Evolutionary conservation across 2,113 vertebrate species (phyloP).

Genomic region (Bothrops jararaca): DNA sequence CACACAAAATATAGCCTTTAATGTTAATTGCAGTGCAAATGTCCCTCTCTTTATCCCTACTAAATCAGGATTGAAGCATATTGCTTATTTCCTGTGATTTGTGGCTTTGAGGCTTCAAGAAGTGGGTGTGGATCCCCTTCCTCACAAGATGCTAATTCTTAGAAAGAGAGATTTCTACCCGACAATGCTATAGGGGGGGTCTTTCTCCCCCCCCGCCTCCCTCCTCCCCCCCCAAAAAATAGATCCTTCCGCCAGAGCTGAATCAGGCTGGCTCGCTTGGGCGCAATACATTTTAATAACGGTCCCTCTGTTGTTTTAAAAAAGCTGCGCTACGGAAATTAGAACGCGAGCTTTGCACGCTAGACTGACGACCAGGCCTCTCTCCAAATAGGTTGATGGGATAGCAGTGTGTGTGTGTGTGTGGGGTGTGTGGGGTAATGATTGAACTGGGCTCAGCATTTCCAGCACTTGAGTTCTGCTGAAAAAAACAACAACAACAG

Average conservation of each 20-base stretch:
- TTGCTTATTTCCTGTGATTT: neutral
- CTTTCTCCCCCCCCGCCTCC: no score
- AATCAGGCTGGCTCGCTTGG: neutral
- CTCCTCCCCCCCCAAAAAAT: no score
- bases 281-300: neutral
- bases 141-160: no score
- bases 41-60: no score
- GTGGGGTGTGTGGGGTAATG: no score
- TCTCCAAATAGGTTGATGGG: neutral
- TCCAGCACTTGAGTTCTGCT: neutral
- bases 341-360: neutral
- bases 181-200: no score
- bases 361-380: neutral
- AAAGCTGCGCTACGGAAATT: neutral
- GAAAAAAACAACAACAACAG: neutral
- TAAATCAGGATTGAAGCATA: neutral
- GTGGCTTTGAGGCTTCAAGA: neutral
- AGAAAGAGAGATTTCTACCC: neutral
- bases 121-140: no score
- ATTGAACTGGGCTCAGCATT: neutral
- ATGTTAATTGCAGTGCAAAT: no score
- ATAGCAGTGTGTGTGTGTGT: neutral
- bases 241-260: neutral
- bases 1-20: no score
- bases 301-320: accelerated